phyloP scores from a whole-genome alignment of 2,113 vertebrate genomes.

The Toxostoma redivivum region DNA sequence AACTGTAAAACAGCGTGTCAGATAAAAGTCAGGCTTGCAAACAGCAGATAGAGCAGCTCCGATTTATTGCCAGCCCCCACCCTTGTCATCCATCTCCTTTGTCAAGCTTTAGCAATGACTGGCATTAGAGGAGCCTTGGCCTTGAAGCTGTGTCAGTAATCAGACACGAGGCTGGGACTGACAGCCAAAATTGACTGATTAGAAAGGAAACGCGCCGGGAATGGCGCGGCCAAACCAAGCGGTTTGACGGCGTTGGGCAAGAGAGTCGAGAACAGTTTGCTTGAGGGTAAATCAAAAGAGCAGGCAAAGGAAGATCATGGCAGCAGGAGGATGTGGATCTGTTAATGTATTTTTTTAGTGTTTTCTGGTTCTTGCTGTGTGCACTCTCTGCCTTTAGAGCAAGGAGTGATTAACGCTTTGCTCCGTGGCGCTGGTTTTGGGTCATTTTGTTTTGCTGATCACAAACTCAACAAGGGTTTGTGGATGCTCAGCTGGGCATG shows the following conservation, averaged over 20 bases:
- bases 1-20: neutral
- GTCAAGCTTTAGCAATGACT: neutral
- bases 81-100: neutral
- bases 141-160: neutral
- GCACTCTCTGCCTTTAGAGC: neutral
- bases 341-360: fast-evolving
- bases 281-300: neutral
- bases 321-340: neutral
- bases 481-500: neutral
- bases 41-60: neutral
- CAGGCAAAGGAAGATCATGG: neutral
- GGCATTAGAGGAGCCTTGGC: neutral
- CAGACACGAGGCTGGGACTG: neutral
- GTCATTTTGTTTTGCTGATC: neutral
- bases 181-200: neutral
- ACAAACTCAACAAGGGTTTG: neutral
- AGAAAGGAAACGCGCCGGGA: neutral
- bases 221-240: neutral
- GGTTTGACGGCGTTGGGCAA: neutral
- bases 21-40: neutral
- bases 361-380: neutral
- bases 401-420: neutral
- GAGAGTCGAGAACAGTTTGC: neutral
- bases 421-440: neutral
- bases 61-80: neutral